Conservation (phyloP, 1,140 invertebrate species). For the Diploscapter pachys region DNA sequence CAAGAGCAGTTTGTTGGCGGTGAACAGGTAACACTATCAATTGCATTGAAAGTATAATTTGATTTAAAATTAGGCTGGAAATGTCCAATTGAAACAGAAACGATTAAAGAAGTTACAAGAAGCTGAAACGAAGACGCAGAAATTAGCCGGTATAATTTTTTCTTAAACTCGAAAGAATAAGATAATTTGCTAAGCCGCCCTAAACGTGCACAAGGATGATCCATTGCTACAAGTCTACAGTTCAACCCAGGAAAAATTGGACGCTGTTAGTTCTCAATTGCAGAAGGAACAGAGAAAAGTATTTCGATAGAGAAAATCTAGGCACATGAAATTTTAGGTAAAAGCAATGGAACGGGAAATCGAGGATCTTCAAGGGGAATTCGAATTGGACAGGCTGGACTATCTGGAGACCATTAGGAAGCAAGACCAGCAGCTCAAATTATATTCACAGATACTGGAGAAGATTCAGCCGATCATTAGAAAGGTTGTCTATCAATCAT, state of each 20-base stretch:
- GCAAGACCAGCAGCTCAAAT: constrained; percentile 72
- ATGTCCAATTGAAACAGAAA: constrained; percentile 66
- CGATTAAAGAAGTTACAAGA: constrained; percentile 70
- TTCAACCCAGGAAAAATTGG: constrained; percentile 74
- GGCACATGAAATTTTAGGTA: constrained; percentile 59
- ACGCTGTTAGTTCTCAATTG: constrained; percentile 71
- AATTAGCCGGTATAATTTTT: constrained; percentile 60
- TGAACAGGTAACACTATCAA: constrained; percentile 65
- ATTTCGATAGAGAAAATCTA: not conserved
- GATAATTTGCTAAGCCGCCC: constrained; percentile 60
- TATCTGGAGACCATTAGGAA: constrained; percentile 78
- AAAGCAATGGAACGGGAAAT: constrained; percentile 72
- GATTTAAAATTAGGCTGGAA: constrained; percentile 60
- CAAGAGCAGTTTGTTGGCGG: constrained; percentile 76
- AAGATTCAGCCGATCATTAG: constrained; percentile 72
- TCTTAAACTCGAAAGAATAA: constrained; percentile 19
- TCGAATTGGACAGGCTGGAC: constrained; percentile 77
- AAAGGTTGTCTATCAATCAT: constrained; percentile 65
- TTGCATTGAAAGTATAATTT: not conserved
- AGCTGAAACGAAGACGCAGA: constrained; percentile 68
- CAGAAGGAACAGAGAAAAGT: constrained; percentile 72
- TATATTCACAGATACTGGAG: constrained; percentile 71
- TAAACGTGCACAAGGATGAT: constrained; percentile 72
- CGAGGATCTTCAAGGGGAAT: constrained; percentile 76
- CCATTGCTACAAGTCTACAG: constrained; percentile 71